These are phyloP conservation scores for Daboia siamensis DNA, from an alignment of 2,113 vertebrate genomes.

Conservation along the genomic window DNA sequence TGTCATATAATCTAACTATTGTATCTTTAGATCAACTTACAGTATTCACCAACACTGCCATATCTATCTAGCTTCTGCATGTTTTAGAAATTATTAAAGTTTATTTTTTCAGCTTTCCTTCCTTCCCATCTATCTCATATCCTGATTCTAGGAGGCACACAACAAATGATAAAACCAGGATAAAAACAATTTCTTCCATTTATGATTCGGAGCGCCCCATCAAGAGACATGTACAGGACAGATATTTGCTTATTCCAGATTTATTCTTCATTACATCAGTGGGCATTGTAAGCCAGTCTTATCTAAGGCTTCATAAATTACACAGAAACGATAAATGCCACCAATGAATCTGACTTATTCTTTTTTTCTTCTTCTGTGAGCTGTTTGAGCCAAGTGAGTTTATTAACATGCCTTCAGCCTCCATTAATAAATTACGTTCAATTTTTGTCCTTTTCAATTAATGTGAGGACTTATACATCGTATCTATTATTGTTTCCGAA, in stretches of 20 bases:
- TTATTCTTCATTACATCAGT: constrained; percentile 67
- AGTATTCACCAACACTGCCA: background rate
- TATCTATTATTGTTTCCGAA: too few relatives aligned
- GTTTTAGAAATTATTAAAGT: background rate
- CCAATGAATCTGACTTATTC: constrained; percentile 46
- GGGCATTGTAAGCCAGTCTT: constrained; percentile 60
- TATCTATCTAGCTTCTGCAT: too few relatives aligned
- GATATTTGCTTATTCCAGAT: constrained; percentile 68
- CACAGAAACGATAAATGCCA: constrained; percentile 59
- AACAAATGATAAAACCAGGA: background rate
- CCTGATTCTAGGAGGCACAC: background rate
- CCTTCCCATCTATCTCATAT: background rate
- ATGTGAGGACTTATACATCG: constrained; percentile 47
- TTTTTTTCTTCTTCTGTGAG: constrained; percentile 47
- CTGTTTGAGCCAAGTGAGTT: constrained; percentile 57
- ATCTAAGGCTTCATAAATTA: constrained; percentile 71
- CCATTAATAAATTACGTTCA: constrained; percentile 58
- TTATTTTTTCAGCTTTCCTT: background rate
- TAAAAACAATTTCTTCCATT: constrained; percentile 45
- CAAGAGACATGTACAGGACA: constrained; percentile 64
- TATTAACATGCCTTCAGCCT: constrained; percentile 39
- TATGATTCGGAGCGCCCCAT: constrained; percentile 62
- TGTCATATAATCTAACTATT: background rate
- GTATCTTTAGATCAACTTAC: constrained; percentile 33
- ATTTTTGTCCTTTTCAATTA: constrained; percentile 61